phyloP scores from a whole-genome alignment of 2,113 vertebrate species.

The Oplegnathus fasciatus region DNA sequence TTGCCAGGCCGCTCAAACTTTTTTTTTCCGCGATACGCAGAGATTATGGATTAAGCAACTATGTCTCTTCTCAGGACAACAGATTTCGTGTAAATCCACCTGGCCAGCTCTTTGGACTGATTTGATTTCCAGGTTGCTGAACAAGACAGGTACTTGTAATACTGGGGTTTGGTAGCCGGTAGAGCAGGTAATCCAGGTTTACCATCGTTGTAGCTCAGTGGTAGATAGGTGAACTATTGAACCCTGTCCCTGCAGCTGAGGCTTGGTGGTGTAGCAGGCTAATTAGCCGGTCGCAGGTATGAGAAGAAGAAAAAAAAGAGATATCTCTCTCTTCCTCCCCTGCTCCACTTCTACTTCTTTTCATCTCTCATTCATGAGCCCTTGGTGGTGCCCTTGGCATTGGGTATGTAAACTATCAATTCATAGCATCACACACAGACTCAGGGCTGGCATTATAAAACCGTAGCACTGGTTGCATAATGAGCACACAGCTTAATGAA shows the following conservation, averaged over 20 bases:
- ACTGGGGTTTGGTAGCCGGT: constrained; percentile 64
- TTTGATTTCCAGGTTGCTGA: constrained; percentile 67
- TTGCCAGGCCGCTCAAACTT: constrained; percentile 35
- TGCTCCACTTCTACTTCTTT: constrained; percentile 74
- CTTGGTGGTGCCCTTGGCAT: constrained; percentile 82
- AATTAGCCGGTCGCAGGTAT: constrained; percentile 76
- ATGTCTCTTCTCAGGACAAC: constrained; percentile 33
- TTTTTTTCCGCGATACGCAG: neutral
- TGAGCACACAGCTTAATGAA: constrained; percentile 73
- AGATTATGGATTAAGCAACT: neutral
- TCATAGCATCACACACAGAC: constrained; percentile 69
- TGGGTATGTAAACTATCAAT: constrained; percentile 80
- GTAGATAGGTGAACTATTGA: constrained; percentile 80
- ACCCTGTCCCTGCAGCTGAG: constrained; percentile 76
- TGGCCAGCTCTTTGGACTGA: constrained; percentile 54
- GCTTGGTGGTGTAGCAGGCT: constrained; percentile 67
- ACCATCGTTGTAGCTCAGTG: constrained; percentile 74
- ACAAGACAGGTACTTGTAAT: constrained; percentile 74
- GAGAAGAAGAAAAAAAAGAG: constrained; percentile 31
- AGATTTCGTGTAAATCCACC: constrained; percentile 43
- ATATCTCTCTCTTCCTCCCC: constrained; percentile 56
- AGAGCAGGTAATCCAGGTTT: constrained; percentile 79
- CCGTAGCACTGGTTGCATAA: constrained; percentile 64
- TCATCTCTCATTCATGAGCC: constrained; percentile 84
- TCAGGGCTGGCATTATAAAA: constrained; percentile 73